These are phyloP conservation scores for Leptestheria dahalacensis DNA, from an alignment of 1,140 invertebrate species.

Conservation along the genomic window DNA sequence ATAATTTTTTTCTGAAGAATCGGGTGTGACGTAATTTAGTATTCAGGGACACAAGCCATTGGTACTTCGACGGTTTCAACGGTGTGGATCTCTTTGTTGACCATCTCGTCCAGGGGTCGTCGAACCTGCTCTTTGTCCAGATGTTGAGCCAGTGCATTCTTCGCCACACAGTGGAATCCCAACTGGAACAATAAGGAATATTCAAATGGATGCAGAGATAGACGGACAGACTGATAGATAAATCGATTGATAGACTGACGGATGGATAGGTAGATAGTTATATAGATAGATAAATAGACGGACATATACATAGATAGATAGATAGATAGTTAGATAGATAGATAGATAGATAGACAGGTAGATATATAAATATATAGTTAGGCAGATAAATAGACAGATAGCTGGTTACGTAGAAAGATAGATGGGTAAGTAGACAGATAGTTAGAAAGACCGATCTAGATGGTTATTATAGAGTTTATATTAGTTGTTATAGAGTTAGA, in stretches of 20 bases:
- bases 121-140: background rate
- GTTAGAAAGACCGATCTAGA: background rate
- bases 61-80: constrained; percentile 1
- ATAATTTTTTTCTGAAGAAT: too few species aligned
- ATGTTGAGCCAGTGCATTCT: constrained; percentile 3
- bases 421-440: too few species aligned
- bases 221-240: background rate
- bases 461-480: background rate
- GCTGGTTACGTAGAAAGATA: too few species aligned
- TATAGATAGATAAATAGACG: too few species aligned
- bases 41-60: background rate
- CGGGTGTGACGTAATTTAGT: too few species aligned
- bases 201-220: background rate
- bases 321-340: too few species aligned
- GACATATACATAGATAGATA: too few species aligned
- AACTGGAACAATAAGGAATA: background rate
- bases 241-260: background rate
- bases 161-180: constrained; percentile 13
- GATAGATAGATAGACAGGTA: too few species aligned
- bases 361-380: background rate
- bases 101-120: constrained; percentile 10
- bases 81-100: constrained; percentile 3
- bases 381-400: too few species aligned
- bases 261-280: too few species aligned
- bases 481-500: too few species aligned